Base-by-base conservation (phyloP, 2,888 invertebrate species). In the Cynaeus angustus region DNA sequence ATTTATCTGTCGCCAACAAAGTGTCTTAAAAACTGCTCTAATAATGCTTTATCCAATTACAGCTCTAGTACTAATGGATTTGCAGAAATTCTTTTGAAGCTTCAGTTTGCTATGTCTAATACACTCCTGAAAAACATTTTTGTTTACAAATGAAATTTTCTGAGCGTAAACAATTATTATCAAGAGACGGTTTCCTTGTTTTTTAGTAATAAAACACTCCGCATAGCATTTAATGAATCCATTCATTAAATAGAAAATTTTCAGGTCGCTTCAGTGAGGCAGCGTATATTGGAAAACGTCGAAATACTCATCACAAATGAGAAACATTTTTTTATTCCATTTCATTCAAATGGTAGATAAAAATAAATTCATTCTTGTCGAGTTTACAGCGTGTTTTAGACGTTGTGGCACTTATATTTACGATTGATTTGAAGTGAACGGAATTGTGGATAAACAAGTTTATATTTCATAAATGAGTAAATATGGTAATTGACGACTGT, bases 371-470 rank as follows among this genome's bases (percentile, higher is more conserved):
- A 46, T 46, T 46, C 9, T 46, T 14, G 1, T 43, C 46, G 46
- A 16, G 13, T 46, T 5, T 12, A 12, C 12, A 8, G 46, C 21
- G 16, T 46, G 46, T 13, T 12, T 16, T 8, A 3, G 46, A 21
- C 8, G 46, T 14, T 21, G 16, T 8, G 46, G 33, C 33, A 33
- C 14, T 55, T 55, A n/a, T 55, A 38, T 55, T 37, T 38, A 37
- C 38, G 21, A 38, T 37, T 55, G 55, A 38, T 55, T 38, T 37
- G 9, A 55, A 21, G 38, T 37, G 16, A 13, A 55, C 33, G 14
- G 38, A 55, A 16, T 55, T 38, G 37, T 55, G 16, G 1, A 38
- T 55, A 55, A 55, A 55, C 55, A 55, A 30, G 14, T 55, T 16
- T 55, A 55, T 55, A 38, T 13, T 55, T 16, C 6, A 37, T 37